Evolutionary conservation across 2,113 vertebrate species (phyloP).

Genomic region (Rhabdomys dilectus): DNA sequence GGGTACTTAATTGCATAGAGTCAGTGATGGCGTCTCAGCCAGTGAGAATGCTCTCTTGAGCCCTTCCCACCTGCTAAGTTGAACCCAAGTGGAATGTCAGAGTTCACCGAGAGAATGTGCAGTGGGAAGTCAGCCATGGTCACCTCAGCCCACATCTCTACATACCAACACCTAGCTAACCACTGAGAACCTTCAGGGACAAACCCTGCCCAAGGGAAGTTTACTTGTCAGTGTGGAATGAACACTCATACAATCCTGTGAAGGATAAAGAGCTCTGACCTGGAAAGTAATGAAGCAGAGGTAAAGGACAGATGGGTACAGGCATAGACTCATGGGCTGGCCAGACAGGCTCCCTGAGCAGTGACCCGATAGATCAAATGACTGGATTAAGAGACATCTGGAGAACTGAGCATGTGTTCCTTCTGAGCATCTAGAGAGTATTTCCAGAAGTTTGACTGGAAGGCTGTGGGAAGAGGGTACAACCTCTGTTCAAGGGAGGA

Average conservation of each 20-base stretch:
- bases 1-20: neutral
- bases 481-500: neutral
- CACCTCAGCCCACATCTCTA: fast-evolving
- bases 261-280: neutral
- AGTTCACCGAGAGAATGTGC: neutral
- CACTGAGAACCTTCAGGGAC: neutral
- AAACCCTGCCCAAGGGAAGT: neutral
- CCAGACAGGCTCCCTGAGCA: neutral
- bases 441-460: neutral
- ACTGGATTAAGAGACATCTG: neutral
- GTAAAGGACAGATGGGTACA: neutral
- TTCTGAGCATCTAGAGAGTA: neutral
- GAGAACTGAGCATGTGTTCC: neutral
- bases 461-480: no score
- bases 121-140: neutral
- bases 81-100: neutral
- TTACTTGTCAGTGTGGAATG: neutral
- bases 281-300: neutral
- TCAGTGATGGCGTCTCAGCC: neutral
- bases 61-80: neutral
- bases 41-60: neutral
- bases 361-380: no score
- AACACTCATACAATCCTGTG: neutral
- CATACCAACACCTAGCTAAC: neutral
- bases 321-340: neutral